A percentile compares a stretch with the other conserved stretches of the same genome.
Evolutionary conservation across 2,113 vertebrate genomes (phyloP).

Genomic region (Thomomys bottae): DNA sequence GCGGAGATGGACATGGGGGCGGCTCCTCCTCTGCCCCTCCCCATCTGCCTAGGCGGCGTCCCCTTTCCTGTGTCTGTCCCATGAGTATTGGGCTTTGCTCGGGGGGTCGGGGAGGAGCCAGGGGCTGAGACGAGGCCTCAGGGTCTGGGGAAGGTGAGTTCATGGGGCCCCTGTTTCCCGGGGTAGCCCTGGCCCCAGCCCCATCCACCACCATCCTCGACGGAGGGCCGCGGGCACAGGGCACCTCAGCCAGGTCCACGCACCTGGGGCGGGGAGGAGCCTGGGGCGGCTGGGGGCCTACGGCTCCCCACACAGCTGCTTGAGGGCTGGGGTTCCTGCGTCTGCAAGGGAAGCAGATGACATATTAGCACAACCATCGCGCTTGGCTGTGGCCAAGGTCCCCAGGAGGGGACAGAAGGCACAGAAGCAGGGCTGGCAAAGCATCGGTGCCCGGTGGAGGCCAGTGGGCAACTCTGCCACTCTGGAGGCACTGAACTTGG

Average conservation of each 20-base stretch:
- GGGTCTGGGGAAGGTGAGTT: too few relatives aligned
- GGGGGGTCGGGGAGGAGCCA: too few relatives aligned
- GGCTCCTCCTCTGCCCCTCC: too few relatives aligned
- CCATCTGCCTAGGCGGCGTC: too few relatives aligned
- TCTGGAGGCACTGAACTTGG: not conserved
- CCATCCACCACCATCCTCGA: not conserved
- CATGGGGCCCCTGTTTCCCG: too few relatives aligned
- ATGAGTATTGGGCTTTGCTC: too few relatives aligned
- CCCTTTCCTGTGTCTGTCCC: too few relatives aligned
- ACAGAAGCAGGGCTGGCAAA: not conserved
- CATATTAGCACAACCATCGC: constrained; percentile 67
- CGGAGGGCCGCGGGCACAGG: not conserved
- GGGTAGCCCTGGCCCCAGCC: not conserved
- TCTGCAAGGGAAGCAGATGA: constrained; percentile 82
- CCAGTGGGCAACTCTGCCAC: not conserved
- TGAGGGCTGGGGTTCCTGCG: constrained; percentile 81
- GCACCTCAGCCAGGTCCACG: not conserved
- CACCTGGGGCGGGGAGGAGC: constrained; percentile 86
- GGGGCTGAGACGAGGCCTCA: too few relatives aligned
- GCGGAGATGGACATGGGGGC: too few relatives aligned
- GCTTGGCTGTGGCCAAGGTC: not conserved
- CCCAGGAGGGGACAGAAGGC: not conserved
- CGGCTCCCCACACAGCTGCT: constrained; percentile 82
- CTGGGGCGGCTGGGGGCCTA: too few relatives aligned
- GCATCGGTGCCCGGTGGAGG: not conserved